Evolutionary conservation across 2,797 vertebrate genomes (phyloP).

Genomic region (Chromis chromis): DNA sequence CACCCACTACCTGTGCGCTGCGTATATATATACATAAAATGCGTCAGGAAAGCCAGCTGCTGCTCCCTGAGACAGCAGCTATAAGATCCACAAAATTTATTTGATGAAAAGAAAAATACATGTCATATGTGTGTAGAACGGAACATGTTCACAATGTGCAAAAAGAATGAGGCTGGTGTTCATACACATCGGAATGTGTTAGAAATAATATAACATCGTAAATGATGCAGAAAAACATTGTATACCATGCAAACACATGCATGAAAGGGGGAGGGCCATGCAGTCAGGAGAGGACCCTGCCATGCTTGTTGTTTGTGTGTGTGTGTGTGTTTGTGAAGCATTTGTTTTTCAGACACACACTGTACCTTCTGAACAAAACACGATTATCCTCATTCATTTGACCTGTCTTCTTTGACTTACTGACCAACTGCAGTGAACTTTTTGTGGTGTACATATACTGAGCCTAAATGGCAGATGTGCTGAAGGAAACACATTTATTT

Average conservation of each 20-base stretch:
- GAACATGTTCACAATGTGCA: conserved; percentile 68
- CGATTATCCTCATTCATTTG: conserved; percentile 7
- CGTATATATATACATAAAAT: conserved; percentile 19
- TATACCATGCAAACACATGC: conserved; percentile 80
- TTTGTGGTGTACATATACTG: conserved; percentile 4
- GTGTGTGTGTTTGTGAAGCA: conserved; percentile 9
- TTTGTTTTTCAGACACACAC: conserved; percentile 21
- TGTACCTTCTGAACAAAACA: conserved; percentile 24
- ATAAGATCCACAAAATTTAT: conserved; percentile 33
- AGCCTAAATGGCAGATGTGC: background rate
- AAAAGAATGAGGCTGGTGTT: conserved; percentile 58
- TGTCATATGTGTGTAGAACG: conserved; percentile 55
- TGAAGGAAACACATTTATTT: too few relatives aligned
- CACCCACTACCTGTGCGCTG: conserved; percentile 18
- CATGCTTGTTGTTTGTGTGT: conserved; percentile 75
- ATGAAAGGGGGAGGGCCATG: conserved; percentile 77
- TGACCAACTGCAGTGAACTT: conserved; percentile 7
- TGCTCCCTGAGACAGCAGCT: conserved; percentile 35
- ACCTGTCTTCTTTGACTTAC: background rate
- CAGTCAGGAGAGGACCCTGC: conserved; percentile 71
- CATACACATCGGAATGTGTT: conserved; percentile 65
- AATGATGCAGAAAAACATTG: conserved; percentile 67
- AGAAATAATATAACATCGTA: conserved; percentile 59
- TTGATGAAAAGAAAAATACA: conserved; percentile 50
- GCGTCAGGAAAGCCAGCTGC: conserved; percentile 27